phyloP scores from a whole-genome alignment of 2,113 vertebrate species.

The Ciconia stormi region DNA sequence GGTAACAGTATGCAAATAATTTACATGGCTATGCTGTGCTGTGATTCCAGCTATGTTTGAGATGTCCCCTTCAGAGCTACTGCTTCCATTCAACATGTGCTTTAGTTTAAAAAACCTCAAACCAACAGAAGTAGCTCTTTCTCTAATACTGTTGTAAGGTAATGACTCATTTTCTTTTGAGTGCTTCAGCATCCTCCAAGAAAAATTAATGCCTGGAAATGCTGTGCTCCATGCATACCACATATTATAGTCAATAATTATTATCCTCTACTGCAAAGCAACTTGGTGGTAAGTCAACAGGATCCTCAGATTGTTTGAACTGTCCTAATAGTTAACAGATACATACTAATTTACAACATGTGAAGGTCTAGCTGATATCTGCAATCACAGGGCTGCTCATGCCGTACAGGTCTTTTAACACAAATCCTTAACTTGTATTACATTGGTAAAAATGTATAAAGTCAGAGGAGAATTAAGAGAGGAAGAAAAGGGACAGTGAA shows the following conservation, averaged over 20 bases:
- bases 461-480: not conserved
- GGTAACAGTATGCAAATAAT: not conserved
- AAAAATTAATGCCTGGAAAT: not conserved
- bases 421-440: not conserved
- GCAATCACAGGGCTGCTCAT: not conserved
- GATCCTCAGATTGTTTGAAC: not conserved
- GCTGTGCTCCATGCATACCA: not conserved
- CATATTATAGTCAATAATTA: not conserved
- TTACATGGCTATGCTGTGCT: not conserved
- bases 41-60: not conserved
- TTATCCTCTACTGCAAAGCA: not conserved
- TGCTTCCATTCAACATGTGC: not conserved
- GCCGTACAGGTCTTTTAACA: not conserved
- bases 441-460: not conserved
- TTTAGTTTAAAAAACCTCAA: not conserved
- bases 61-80: not conserved
- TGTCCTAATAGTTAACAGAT: not conserved
- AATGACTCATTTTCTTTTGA: not conserved
- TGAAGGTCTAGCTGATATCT: not conserved
- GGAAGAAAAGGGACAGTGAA: not conserved
- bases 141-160: not conserved
- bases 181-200: not conserved
- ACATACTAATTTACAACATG: not conserved
- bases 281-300: not conserved
- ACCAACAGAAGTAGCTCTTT: not conserved